Evolutionary conservation across 2,797 vertebrate species (phyloP).

Genomic region (Periparus ater): DNA sequence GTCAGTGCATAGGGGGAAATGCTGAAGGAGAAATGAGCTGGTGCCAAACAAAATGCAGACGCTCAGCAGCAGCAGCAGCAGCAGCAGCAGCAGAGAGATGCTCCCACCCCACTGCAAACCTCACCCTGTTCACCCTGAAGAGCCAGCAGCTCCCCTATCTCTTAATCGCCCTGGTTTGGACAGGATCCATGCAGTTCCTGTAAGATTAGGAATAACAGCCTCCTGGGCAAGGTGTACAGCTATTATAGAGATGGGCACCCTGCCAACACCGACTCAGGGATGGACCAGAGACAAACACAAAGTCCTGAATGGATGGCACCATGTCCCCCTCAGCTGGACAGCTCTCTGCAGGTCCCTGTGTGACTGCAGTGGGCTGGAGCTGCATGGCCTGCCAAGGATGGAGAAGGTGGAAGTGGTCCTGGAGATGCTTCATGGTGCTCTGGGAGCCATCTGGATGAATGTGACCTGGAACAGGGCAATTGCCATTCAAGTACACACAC

Average conservation of each 20-base stretch:
- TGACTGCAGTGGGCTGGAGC: not conserved
- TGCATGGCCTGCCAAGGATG: not conserved
- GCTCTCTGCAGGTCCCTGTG: not conserved
- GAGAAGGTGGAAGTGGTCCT: not conserved
- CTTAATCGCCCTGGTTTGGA: not conserved
- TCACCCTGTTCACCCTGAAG: not conserved
- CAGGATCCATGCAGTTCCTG: not conserved
- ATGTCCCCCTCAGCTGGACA: not conserved
- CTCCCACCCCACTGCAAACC: not conserved
- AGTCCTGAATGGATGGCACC: not conserved
- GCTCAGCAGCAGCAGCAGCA: not conserved
- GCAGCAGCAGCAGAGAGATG: not conserved
- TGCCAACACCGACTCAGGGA: not conserved
- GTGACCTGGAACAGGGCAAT: not conserved
- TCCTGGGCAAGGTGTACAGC: accelerated
- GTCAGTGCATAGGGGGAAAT: not conserved
- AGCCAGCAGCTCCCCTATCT: not conserved
- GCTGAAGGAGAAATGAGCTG: not conserved
- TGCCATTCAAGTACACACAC: not conserved
- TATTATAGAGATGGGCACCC: not conserved
- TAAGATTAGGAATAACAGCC: not conserved
- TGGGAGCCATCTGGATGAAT: not conserved
- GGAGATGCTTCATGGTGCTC: not conserved
- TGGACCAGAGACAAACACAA: not conserved
- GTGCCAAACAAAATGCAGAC: not conserved